Base-by-base conservation (phyloP, 2,797 vertebrate species). In the Phoebastria nigripes region DNA sequence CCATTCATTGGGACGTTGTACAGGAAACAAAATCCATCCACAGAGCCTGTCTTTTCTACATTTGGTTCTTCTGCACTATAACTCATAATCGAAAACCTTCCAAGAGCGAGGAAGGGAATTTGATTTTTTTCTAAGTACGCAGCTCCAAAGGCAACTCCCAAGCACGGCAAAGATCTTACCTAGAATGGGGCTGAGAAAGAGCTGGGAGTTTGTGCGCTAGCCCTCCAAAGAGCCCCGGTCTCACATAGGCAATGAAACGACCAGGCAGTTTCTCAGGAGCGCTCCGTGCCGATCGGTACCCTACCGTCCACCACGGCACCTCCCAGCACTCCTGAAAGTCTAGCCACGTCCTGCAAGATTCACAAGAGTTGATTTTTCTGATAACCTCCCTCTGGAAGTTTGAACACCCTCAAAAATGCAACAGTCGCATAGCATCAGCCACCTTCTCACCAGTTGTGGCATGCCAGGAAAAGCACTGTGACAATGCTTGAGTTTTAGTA, bases 21-120 rank as follows among this genome's bases (percentile, higher is more conserved):
- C 72, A 73, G 84, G 83, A 74, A 82, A 84, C 72, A 78, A 90
- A 94, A 93, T 74, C 58, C 81, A 90, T 35, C 56, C 87, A 63
- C 35, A 58, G 35, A 85, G 47, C 72, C 78, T 33, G 9, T 65
- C 52, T 61, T 47, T 61, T 42, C 72, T 54, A 37, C 26, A 1
- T 11, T 24, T 46, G 39, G 55, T 26, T 79, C 35, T 70, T 63
- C 59, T 14, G 46, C 3, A 3, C 70, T 39, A 3, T 6, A 73
- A 66, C n/a, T 71, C 78, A 62, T n/a, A 63, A 71, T 11, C 15
- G 1, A 61, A 94, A 80, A 35, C 77, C 52, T 70, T 59, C 29
- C 37, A 67, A 42, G 39, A 0, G 4, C 0, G 0, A 71, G 72
- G 52, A 70, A 58, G 49, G 21, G 22, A 86, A 85, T 33, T 9